Percentiles rank a stretch among this genome's conserved stretches.
Evolutionary conservation across 2,113 vertebrate genomes (phyloP).

Genomic region (Salminus brasiliensis): DNA sequence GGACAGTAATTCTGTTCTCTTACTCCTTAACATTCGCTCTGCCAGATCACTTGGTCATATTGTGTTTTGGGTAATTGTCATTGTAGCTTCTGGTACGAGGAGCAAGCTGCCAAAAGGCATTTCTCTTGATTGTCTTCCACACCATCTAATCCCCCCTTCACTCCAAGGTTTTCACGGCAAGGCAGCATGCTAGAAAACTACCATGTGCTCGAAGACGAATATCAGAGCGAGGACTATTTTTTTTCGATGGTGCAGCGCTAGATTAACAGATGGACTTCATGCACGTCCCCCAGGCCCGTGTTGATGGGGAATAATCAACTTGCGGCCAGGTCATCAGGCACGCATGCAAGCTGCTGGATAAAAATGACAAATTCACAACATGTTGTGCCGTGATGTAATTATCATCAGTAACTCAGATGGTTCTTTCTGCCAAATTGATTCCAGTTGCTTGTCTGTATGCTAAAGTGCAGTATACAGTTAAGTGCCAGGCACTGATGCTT

Average conservation of each 20-base stretch:
- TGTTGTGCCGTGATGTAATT: slow-evolving; percentile 28
- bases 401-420: slow-evolving; percentile 45
- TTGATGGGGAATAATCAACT: slow-evolving; percentile 40
- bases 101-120: slow-evolving; percentile 25
- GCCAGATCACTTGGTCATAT: slow-evolving; percentile 33
- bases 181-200: slow-evolving; percentile 38
- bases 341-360: slow-evolving; percentile 27
- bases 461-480: neutral
- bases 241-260: slow-evolving; percentile 12
- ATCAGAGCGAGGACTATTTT: neutral
- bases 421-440: slow-evolving; percentile 22
- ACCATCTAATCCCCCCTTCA: neutral
- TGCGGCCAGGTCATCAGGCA: slow-evolving; percentile 39
- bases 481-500: slow-evolving; percentile 10
- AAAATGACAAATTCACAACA: slow-evolving; percentile 16
- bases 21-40: neutral
- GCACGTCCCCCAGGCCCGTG: slow-evolving; percentile 19
- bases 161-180: neutral
- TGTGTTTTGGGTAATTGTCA: slow-evolving; percentile 44
- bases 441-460: slow-evolving; percentile 10
- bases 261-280: slow-evolving; percentile 46
- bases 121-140: slow-evolving; percentile 40
- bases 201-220: slow-evolving; percentile 49
- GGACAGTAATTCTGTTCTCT: neutral
- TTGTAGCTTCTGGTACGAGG: slow-evolving; percentile 36